Conservation (phyloP, 2,113 vertebrate species). For the Azemiops feae region DNA sequence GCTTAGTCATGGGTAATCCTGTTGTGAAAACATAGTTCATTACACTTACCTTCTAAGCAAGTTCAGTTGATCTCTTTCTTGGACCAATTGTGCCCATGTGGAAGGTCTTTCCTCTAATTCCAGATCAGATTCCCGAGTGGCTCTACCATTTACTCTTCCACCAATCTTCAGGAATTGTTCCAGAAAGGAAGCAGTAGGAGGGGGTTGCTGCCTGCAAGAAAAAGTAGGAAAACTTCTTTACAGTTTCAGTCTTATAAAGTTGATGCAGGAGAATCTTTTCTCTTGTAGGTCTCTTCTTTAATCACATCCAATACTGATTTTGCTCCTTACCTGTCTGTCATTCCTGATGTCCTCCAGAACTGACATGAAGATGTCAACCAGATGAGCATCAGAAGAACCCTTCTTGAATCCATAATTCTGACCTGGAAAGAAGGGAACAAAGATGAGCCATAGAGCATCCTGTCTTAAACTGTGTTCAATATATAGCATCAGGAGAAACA, state of each 20-base stretch:
- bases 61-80: neutral
- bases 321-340: neutral
- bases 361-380: neutral
- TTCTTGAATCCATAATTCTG: neutral
- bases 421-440: neutral
- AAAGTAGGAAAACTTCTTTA: neutral
- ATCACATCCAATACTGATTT: neutral
- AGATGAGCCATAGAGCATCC: neutral
- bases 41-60: neutral
- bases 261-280: neutral
- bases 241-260: neutral
- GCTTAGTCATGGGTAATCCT: neutral
- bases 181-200: constrained; percentile 6
- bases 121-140: neutral
- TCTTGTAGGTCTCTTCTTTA: neutral
- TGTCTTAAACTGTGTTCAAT: neutral
- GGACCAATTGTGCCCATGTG: neutral
- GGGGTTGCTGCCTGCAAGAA: neutral
- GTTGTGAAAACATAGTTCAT: neutral
- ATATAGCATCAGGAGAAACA: neutral
- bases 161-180: constrained; percentile 1
- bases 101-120: neutral
- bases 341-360: neutral
- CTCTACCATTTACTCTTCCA: neutral
- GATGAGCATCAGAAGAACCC: neutral